These are phyloP conservation scores for Meloidogyne chitwoodi DNA, from an alignment of 1,140 invertebrate genomes.

Conservation along the genomic window DNA sequence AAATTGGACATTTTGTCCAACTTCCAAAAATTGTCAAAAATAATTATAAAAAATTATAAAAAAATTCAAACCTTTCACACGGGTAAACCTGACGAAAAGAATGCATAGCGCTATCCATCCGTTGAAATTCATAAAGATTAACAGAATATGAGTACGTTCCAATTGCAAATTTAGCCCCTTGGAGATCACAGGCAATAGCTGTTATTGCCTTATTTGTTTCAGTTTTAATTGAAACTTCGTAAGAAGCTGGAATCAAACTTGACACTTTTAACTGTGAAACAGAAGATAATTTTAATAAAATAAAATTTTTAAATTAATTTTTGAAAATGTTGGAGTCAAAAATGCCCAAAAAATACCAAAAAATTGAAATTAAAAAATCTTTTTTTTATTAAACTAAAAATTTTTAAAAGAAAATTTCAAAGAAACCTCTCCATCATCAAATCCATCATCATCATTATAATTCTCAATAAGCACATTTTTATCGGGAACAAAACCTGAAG, in stretches of 20 bases:
- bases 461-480: slow-evolving; percentile 22
- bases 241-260: slow-evolving; percentile 41
- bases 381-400: too few species aligned
- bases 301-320: too few species aligned
- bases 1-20: too few species aligned
- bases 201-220: slow-evolving; percentile 62
- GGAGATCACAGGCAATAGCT: slow-evolving; percentile 81
- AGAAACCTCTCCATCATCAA: slow-evolving; percentile 33
- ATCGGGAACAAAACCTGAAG: slow-evolving; percentile 38
- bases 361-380: too few species aligned
- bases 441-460: slow-evolving; percentile 13
- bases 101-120: slow-evolving; percentile 84
- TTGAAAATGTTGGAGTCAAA: too few species aligned
- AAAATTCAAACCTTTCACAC: slow-evolving; percentile 75
- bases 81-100: slow-evolving; percentile 86
- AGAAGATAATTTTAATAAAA: too few species aligned
- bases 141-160: slow-evolving; percentile 88
- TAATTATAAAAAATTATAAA: too few species aligned
- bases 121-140: slow-evolving; percentile 94
- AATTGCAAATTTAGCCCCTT: slow-evolving; percentile 83
- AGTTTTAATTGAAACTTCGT: slow-evolving; percentile 31
- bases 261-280: slow-evolving; percentile 47
- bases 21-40: too few species aligned
- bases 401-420: slow-evolving; percentile 15
- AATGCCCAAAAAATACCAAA: too few species aligned